These are phyloP conservation scores for Dascillus cervinus DNA, from an alignment of 2,888 invertebrate species.

Conservation along the genomic window DNA sequence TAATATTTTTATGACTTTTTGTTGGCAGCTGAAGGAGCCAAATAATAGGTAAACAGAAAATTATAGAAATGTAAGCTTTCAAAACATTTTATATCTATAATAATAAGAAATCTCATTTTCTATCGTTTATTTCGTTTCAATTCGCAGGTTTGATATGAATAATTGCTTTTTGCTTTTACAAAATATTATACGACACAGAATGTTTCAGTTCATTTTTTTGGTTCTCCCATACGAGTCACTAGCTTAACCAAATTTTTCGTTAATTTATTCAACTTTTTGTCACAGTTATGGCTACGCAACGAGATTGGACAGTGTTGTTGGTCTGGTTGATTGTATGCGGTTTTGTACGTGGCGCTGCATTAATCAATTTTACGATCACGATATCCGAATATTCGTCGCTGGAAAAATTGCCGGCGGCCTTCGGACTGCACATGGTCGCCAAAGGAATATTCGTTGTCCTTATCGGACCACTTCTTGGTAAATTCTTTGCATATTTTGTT, in stretches of 20 bases:
- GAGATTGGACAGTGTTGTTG: constrained; percentile 61
- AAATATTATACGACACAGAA: too few species aligned
- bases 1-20: constrained; percentile 41
- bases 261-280: constrained; percentile 27
- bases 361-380: constrained; percentile 71
- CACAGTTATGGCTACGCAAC: constrained; percentile 66
- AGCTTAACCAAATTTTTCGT: constrained; percentile 11
- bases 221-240: constrained; percentile 22
- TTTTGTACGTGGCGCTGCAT: constrained; percentile 69
- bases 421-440: constrained; percentile 69
- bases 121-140: constrained; percentile 18
- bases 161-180: constrained; percentile 19
- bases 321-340: constrained; percentile 67
- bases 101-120: constrained; percentile 14
- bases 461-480: constrained; percentile 65
- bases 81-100: constrained; percentile 22
- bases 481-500: constrained; percentile 21
- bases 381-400: constrained; percentile 65
- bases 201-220: constrained; percentile 17
- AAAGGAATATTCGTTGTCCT: constrained; percentile 63
- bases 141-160: too few species aligned
- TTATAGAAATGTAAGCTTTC: constrained; percentile 38
- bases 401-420: constrained; percentile 68
- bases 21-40: constrained; percentile 42
- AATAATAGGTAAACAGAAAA: constrained; percentile 39